Evolutionary conservation across 2,888 invertebrate species (phyloP), one percentile per base, ranked within the genome.

Genomic region (Rosalia funebris): DNA sequence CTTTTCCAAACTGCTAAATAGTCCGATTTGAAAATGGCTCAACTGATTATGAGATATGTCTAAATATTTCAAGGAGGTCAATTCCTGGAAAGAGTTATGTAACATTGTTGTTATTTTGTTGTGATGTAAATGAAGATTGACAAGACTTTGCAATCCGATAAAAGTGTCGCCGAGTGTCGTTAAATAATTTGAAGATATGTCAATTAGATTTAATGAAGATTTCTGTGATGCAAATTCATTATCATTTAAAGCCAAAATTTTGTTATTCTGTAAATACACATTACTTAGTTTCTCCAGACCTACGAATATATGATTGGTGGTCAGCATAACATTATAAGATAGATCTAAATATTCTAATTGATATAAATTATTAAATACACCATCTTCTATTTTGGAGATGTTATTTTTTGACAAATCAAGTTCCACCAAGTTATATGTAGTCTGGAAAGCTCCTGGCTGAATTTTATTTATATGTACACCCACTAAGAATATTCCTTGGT

Each of bases 1-100:
- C 10, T 42, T 41, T 3, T 11, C 42, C 9, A 53, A 15, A 2
- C 42, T n/a, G 10, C 20, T 31, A 1, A 53, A 53, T 11, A 42
- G 31, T 2, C 53, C 53, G 17, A 42, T 42, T 14, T 11, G 14
- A 11, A 53, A 53, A 4, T 15, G 10, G 5, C 5, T 2, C 31
- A 53, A 20, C 0, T 53, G 7, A 39, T 53, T 53, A 42, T 53
- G 19, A 2, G 53, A 53, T 16, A 53, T 25, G 15, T 53, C 53
- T 31, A 53, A 32, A 14, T 32, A 42, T 5, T 42, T 20, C 17
- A 53, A 32, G 39, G 53, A 53, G 1, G 31, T 16, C 4, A 53
- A 39, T 31, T 42, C 31, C 25, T 19, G 41, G 4, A 53, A 53
- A 9, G 34, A 31, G 1, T 7, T 37, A 15, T 19, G 25, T 9